Percentiles rank a stretch among this genome's conserved stretches.
These are phyloP conservation scores for Nebria brevicollis DNA, from an alignment of 2,888 invertebrate species.

Conservation along the genomic window DNA sequence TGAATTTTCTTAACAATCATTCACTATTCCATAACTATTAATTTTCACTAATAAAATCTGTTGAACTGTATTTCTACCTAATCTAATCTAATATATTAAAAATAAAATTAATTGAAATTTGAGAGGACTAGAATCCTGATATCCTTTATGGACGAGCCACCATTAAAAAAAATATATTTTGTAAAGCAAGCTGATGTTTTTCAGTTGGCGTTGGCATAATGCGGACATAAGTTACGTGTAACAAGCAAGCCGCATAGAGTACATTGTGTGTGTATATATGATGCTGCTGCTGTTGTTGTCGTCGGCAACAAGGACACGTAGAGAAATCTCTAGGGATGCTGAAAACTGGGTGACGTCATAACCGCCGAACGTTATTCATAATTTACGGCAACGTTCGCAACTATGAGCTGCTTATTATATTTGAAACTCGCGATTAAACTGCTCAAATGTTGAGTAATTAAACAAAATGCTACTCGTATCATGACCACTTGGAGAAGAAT, in stretches of 20 bases:
- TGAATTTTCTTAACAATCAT: too few species aligned
- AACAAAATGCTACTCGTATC: background rate
- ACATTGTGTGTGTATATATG: background rate
- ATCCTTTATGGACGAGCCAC: background rate
- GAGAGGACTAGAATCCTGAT: background rate
- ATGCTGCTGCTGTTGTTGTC: background rate
- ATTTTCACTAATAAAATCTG: too few species aligned
- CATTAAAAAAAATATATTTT: conserved; percentile 32
- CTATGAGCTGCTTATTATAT: conserved; percentile 17
- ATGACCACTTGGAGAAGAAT: background rate
- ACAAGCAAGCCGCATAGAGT: conserved; percentile 16
- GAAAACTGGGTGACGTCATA: conserved; percentile 22
- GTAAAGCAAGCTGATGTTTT: conserved; percentile 19
- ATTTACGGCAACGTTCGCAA: conserved; percentile 14
- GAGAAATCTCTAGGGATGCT: background rate
- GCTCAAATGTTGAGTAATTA: background rate
- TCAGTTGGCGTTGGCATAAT: conserved; percentile 34
- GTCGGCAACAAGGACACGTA: conserved; percentile 5
- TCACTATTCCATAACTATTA: too few species aligned
- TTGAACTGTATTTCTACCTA: too few species aligned
- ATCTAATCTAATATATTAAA: too few species aligned
- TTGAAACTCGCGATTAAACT: conserved; percentile 10
- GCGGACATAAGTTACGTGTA: conserved; percentile 42
- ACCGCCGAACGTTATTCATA: background rate
- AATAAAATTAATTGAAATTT: background rate